Evolutionary conservation across 1,140 invertebrate genomes (phyloP), one percentile per base, ranked within the genome.

Genomic region (Macrobrachium rosenbergii): DNA sequence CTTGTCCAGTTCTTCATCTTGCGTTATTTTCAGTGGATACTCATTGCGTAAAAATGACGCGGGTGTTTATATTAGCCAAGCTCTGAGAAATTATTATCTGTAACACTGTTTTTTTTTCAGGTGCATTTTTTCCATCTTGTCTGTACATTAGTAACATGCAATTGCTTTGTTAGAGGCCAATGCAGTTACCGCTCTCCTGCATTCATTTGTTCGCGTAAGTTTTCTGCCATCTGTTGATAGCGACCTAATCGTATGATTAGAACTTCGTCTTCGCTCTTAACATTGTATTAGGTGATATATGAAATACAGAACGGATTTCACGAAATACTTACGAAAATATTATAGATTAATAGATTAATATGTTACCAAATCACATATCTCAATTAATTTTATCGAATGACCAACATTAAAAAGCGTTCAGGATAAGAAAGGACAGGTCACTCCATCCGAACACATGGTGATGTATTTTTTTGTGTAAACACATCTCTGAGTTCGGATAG

Each of bases 191-290:
- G 52, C 52, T 52, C 52, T 52, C 12, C 52, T 52, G 52, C 52
- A 52, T 8, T 52, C 52, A 52, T 52, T 52, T 52, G 52, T 52
- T 52, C 52, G 7, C 52, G n/a, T 72, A 62, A 84, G 63, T 69
- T 37, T 73, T 64, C 83, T 79, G 83, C 83, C 83, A 86, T 86
- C 83, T 86, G 83, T 80, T 80, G 83, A 64, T 5, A 76, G 83
- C 83, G 72, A 79, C 83, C 83, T 37, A 10, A 72, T 80, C 83
- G 76, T 86, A n/a, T 79, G 62, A 72, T 77, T 75, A 59, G 43
- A 52, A 52, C 17, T 10, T 77, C 23, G 60, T 28, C 21, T 19
- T 10, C 52, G 52, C 12, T 52, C 52, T 63, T 37, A 11, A 80
- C 19, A 64, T 37, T 37, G 28, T 37, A 60, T 63, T 63, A 16